A percentile compares a stretch with the other conserved stretches of the same genome.
phyloP scores from a whole-genome alignment of 2,113 vertebrate species.

The Fregata magnificens region DNA sequence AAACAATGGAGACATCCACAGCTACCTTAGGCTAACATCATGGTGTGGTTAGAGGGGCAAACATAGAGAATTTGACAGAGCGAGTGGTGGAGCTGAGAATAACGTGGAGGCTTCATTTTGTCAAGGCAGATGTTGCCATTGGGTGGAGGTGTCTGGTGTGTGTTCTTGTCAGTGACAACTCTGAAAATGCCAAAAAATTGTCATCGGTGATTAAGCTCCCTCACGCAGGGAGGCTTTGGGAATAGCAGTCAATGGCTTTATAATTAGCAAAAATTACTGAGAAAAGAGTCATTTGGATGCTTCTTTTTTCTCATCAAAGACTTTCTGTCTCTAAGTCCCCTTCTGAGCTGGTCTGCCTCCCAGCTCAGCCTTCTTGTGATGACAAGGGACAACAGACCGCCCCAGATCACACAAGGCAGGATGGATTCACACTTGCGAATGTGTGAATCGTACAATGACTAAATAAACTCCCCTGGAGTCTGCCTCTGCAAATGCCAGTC shows the following conservation, averaged over 20 bases:
- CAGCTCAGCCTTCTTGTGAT: not conserved
- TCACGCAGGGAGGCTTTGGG: not conserved
- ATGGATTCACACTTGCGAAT: not conserved
- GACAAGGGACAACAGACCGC: not conserved
- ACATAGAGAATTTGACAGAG: not conserved
- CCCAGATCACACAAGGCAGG: not conserved
- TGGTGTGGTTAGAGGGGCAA: not conserved
- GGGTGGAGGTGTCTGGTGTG: conserved; percentile 11
- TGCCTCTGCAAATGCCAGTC: not conserved
- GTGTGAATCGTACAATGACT: not conserved
- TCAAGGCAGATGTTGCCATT: not conserved
- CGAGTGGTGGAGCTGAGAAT: not conserved
- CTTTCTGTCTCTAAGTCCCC: not conserved
- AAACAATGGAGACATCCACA: not conserved
- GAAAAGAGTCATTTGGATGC: conserved; percentile 6
- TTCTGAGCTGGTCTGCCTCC: conserved; percentile 3
- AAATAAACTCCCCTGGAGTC: not conserved
- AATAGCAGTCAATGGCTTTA: conserved; percentile 39
- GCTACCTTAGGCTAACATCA: not conserved
- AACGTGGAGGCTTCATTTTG: not conserved
- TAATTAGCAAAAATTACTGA: conserved; percentile 53
- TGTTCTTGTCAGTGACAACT: not conserved
- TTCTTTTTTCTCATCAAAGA: conserved; percentile 28
- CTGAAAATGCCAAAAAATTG: conserved; percentile 35
- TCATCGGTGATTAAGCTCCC: conserved; percentile 10